Evolutionary conservation across 2,113 vertebrate genomes (phyloP).

Genomic region (Colistium nudipinnis): DNA sequence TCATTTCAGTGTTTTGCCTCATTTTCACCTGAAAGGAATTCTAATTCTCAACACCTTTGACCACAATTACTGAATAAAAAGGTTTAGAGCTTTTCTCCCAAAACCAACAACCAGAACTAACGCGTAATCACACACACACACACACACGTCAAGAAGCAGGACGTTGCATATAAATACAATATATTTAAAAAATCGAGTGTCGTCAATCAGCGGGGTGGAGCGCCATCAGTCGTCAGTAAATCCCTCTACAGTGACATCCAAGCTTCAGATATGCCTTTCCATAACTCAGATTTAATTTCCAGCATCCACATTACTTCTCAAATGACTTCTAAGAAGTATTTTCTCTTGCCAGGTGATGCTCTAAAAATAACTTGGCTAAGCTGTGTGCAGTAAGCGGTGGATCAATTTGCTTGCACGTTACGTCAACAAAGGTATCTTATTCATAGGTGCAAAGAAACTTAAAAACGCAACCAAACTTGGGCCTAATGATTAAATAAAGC

Average conservation of each 20-base stretch:
- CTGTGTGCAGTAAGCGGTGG: background rate
- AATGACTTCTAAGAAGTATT: slow-evolving; percentile 28
- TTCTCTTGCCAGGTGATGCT: slow-evolving; percentile 7
- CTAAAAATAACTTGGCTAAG: slow-evolving; percentile 6
- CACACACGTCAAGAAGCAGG: no score
- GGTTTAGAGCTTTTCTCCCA: background rate
- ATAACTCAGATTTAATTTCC: slow-evolving; percentile 30
- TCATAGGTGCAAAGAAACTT: background rate
- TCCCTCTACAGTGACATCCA: slow-evolving; percentile 31
- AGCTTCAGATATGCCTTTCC: slow-evolving; percentile 46
- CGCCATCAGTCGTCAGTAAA: slow-evolving; percentile 45
- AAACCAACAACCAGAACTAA: background rate
- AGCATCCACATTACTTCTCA: background rate
- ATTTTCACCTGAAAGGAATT: slow-evolving; percentile 1
- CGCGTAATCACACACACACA: no score
- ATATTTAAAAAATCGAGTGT: no score
- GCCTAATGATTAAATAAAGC: background rate
- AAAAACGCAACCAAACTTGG: background rate
- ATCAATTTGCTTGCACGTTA: background rate
- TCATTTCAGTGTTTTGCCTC: slow-evolving; percentile 2
- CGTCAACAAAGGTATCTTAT: background rate
- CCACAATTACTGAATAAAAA: background rate
- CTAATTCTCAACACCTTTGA: slow-evolving; percentile 18
- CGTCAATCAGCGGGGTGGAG: slow-evolving; percentile 36
- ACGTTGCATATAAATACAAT: no score